Base-by-base conservation (phyloP, 2,113 vertebrate genomes). In the Dipodomys spectabilis region DNA sequence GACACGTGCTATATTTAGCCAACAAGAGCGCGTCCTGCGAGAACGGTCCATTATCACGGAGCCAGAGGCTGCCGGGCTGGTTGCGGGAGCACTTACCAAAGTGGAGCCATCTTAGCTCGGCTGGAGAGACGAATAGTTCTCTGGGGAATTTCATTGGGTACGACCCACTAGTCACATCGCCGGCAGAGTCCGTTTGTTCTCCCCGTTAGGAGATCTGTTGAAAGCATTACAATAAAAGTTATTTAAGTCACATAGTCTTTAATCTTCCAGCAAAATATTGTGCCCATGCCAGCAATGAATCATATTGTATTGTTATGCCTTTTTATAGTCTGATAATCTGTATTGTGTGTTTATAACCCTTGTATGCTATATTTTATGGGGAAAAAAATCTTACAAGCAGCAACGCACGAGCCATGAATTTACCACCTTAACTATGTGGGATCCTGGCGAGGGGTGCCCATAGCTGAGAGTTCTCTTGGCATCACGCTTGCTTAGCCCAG, bases 341-440 rank as follows among this genome's bases (percentile, higher is more conserved):
- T 95, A 95, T 93, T 96, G 96, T 97, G 96, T 96, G 95, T 96
- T 97, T 96, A 97, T 96, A 96, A 96, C 91, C 96, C 91, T 90
- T 87, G 91, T 92, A 94, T 74, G 95, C 93, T 91, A 32, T 96
- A 94, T 97, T 97, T 97, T 96, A 97, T 82, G 87, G 90, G 73
- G 25, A 18, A 30, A 86, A 74, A 93, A 53, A 81, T 78, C 86
- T 91, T 45, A 49, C 86, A 60, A 90, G 79, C 87, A 64, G 81
- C 83, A 92, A 86, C 69, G 93, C 73, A 77, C 92, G 90, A 60
- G 25, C 77, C 91, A n/a, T 94, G 95, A 93, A 95, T 95, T 92
- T 89, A 84, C 86, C 88, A 86, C 96, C 89, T 86, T 89, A 91
- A 87, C 92, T 88, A 27, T 73, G 19, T 60, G 60, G 57, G 27